Percentiles rank a stretch among this genome's conserved stretches.
These are phyloP conservation scores for Casuarius casuarius DNA, from an alignment of 2,113 vertebrate genomes.

Conservation along the genomic window DNA sequence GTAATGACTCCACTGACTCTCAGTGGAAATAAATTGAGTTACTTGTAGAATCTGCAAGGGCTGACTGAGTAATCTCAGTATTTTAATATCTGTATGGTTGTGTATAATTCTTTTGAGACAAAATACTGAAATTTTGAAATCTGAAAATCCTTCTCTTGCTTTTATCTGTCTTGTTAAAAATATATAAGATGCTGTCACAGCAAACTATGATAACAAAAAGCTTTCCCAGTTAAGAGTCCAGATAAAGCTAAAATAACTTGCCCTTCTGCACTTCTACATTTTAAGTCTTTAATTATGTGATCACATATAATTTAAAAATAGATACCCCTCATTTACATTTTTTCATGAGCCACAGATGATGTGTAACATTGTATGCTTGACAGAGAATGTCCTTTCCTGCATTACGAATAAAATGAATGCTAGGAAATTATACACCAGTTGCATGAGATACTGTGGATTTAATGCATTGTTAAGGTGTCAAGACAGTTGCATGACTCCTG, in stretches of 20 bases:
- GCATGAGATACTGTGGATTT: slow-evolving; percentile 15
- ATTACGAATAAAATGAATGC: not conserved
- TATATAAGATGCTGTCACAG: not conserved
- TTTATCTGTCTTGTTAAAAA: not conserved
- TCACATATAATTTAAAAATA: not conserved
- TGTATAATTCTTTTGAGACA: not conserved
- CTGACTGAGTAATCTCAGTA: not conserved
- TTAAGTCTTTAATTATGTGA: not conserved
- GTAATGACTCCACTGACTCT: not conserved
- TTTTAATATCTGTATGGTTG: not conserved
- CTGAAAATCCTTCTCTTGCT: not conserved
- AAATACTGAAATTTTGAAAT: not conserved
- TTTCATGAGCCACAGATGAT: not conserved
- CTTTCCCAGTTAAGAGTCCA: not conserved
- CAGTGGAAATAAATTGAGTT: not conserved
- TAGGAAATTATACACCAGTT: not conserved
- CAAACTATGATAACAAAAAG: not conserved
- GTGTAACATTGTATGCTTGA: not conserved
- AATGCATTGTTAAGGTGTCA: not conserved
- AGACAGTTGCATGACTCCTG: not conserved
- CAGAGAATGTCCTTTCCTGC: not conserved
- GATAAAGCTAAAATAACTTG: not conserved
- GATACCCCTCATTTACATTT: not conserved
- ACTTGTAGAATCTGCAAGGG: not conserved
- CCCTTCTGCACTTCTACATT: not conserved